Base-by-base conservation (phyloP, 2,797 vertebrate genomes). In the Tenualosa thibaudeaui region DNA sequence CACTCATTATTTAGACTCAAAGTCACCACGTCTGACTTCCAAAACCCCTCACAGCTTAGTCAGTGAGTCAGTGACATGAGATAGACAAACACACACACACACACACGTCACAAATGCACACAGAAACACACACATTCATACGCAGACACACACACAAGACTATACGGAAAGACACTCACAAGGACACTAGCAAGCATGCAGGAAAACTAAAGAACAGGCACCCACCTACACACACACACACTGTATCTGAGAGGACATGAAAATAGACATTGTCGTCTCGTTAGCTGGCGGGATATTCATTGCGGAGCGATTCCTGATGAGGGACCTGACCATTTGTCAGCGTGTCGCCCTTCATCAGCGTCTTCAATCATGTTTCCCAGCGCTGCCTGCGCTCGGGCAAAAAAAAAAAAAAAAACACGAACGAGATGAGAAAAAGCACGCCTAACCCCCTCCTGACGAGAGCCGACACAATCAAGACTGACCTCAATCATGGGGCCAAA, bases 1-100 rank as follows among this genome's bases (percentile, higher is more conserved):
- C 87, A 88, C 84, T 90, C 86, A 88, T 89, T 85, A 87, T 87
- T 90, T 85, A 86, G 82, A 85, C 84, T 88, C 84, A 81, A 81
- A 87, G 87, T 89, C 88, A 87, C 87, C 86, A 87, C 88, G 86
- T 86, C 87, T 88, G 83, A 88, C 89, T 86, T 71, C 65, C 65
- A 71, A 71, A 65, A 71, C 65, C 65, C 65, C 65, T 71, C 12
- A 71, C 65, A 71, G 65, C 65, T 37, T 71, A 31, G 31, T 31
- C 31, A 65, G 62, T 65, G 62, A 31, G 31, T 31, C 31, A 65
- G 62, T 65, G 62, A 1, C 12, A 31, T 9, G 62, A 65, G 62
- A 65, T 65, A 19, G 54, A 1, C 54, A 58, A 17, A 17, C 17
- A 58, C 54, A 26, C 24, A 5, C 9, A 65, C 60, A 24, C 60